phyloP scores from a whole-genome alignment of 2,113 vertebrate genomes.

The Pseudorhombus dupliciocellatus region DNA sequence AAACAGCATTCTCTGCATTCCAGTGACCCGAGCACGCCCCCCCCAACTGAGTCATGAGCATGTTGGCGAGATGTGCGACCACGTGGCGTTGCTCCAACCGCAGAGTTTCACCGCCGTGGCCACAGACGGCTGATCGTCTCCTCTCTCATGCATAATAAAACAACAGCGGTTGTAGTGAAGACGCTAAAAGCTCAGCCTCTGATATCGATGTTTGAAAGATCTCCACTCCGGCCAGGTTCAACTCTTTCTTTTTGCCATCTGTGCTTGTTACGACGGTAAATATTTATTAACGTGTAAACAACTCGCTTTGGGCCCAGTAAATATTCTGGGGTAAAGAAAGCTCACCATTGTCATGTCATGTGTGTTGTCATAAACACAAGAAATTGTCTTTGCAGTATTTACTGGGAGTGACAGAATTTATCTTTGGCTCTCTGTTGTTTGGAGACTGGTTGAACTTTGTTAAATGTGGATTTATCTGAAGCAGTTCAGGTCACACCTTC shows the following conservation, averaged over 20 bases:
- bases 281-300: conserved; percentile 69
- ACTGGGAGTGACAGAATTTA: neutral
- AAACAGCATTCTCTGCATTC: conserved; percentile 26
- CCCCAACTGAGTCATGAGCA: conserved; percentile 1
- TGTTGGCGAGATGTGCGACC: conserved; percentile 45
- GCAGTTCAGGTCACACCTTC: too few relatives aligned
- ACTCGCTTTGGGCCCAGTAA: conserved; percentile 19
- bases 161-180: conserved; percentile 30
- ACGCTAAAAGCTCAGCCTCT: conserved; percentile 51
- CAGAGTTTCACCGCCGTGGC: conserved; percentile 41
- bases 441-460: neutral
- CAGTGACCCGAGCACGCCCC: conserved; percentile 1
- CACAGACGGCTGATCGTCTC: conserved; percentile 61
- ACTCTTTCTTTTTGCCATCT: conserved; percentile 37
- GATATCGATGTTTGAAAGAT: conserved; percentile 41
- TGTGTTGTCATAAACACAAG: conserved; percentile 15
- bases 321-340: neutral
- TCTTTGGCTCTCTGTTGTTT: neutral
- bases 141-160: conserved; percentile 72
- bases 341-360: conserved; percentile 12
- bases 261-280: conserved; percentile 64
- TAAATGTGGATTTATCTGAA: neutral
- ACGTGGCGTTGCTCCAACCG: conserved; percentile 58
- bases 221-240: conserved; percentile 43
- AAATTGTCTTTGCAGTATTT: conserved; percentile 1